Evolutionary conservation across 2,113 vertebrate genomes (phyloP).

Genomic region (Oncorhynchus kisutch): DNA sequence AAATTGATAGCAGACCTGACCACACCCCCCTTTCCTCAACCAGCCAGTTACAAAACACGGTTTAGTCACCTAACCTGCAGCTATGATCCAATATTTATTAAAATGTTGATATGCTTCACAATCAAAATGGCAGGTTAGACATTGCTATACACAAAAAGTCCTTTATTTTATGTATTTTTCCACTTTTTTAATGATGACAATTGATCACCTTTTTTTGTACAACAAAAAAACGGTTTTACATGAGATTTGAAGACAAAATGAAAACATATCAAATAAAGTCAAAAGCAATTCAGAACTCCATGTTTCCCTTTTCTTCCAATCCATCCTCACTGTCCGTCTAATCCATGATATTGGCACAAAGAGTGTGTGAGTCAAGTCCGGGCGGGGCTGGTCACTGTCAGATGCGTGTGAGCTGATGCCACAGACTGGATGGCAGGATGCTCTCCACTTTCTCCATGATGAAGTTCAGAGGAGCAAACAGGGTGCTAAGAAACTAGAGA

Average conservation of each 20-base stretch:
- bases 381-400: constrained; percentile 68
- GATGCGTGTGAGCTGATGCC: constrained; percentile 98
- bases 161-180: constrained; percentile 83
- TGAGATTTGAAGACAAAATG: constrained; percentile 71
- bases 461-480: constrained; percentile 97
- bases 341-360: constrained; percentile 76
- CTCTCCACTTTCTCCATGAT: constrained; percentile 99
- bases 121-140: constrained; percentile 38
- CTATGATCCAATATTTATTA: not conserved
- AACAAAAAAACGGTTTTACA: constrained; percentile 87
- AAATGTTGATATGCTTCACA: not conserved
- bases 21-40: not conserved
- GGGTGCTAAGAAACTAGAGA: constrained; percentile 93
- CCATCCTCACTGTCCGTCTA: constrained; percentile 66
- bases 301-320: constrained; percentile 48
- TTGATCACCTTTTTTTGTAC: constrained; percentile 87
- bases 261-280: constrained; percentile 70
- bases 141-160: constrained; percentile 87
- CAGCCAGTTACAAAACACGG: not conserved
- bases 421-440: constrained; percentile 95
- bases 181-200: constrained; percentile 81
- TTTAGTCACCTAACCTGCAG: not conserved
- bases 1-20: not conserved
- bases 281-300: constrained; percentile 44
- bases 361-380: constrained; percentile 56